These are phyloP conservation scores for Cryptoblepharus egeriae DNA, from an alignment of 2,797 vertebrate species.

Conservation along the genomic window DNA sequence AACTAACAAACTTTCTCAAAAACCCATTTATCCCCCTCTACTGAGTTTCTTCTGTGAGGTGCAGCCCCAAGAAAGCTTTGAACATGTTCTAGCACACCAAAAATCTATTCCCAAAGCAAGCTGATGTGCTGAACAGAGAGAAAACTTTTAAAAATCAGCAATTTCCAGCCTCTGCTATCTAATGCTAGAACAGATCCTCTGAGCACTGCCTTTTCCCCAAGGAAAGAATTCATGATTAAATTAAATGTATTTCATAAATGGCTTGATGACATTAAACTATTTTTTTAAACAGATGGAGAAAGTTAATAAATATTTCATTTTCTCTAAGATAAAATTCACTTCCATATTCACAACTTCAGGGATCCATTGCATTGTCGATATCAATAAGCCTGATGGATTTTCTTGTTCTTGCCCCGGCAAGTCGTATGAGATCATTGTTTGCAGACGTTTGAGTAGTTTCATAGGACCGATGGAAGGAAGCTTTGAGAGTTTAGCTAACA, in stretches of 20 bases:
- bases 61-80: background rate
- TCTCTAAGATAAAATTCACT: slow-evolving; percentile 70
- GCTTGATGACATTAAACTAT: slow-evolving; percentile 65
- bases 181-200: slow-evolving; percentile 57
- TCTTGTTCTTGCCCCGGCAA: slow-evolving; percentile 57
- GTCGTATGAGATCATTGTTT: slow-evolving; percentile 67
- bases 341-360: slow-evolving; percentile 68
- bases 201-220: slow-evolving; percentile 44
- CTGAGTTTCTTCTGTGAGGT: too few species aligned
- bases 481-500: too few species aligned
- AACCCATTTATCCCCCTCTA: background rate
- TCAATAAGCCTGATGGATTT: slow-evolving; percentile 72
- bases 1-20: background rate
- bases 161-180: slow-evolving; percentile 51
- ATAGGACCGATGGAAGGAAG: too few species aligned
- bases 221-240: slow-evolving; percentile 59
- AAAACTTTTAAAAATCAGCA: background rate
- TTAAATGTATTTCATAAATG: slow-evolving; percentile 69
- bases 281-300: slow-evolving; percentile 72
- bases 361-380: slow-evolving; percentile 56
- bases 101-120: background rate
- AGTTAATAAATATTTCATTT: slow-evolving; percentile 74
- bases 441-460: slow-evolving; percentile 70
- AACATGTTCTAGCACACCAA: background rate
- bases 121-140: background rate